phyloP scores from a whole-genome alignment of 2,113 vertebrate species.

The Nannospalax galili region DNA sequence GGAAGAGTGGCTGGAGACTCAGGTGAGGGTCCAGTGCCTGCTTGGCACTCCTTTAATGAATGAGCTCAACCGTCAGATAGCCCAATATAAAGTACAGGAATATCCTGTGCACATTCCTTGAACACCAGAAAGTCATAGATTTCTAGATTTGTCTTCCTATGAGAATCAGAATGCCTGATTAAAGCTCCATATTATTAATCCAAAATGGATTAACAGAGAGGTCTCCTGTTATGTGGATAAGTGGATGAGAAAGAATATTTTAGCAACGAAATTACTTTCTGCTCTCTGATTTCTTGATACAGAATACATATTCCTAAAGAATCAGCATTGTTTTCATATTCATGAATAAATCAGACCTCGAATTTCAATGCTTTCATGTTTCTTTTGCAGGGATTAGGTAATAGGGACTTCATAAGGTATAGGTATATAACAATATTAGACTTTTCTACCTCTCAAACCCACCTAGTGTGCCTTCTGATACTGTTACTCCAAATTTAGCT shows the following conservation, averaged over 20 bases:
- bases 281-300: not conserved
- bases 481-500: not conserved
- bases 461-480: not conserved
- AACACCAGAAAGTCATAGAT: not conserved
- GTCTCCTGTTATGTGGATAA: not conserved
- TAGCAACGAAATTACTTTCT: constrained; percentile 3
- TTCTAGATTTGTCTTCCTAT: not conserved
- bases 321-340: not conserved
- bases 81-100: not conserved
- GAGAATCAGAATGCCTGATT: not conserved
- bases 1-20: no score
- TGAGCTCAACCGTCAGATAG: no score
- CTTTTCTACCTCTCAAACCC: not conserved
- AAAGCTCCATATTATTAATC: not conserved
- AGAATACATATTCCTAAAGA: not conserved
- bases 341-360: not conserved
- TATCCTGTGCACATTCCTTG: not conserved
- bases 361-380: not conserved
- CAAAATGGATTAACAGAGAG: not conserved
- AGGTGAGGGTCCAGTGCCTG: no score
- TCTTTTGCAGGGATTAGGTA: not conserved
- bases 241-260: not conserved
- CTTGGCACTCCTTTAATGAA: no score
- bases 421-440: not conserved
- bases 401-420: not conserved